A percentile compares a stretch with the other conserved stretches of the same genome.
Evolutionary conservation across 2,888 invertebrate genomes (phyloP).

Genomic region (Chrysolina haemoptera): DNA sequence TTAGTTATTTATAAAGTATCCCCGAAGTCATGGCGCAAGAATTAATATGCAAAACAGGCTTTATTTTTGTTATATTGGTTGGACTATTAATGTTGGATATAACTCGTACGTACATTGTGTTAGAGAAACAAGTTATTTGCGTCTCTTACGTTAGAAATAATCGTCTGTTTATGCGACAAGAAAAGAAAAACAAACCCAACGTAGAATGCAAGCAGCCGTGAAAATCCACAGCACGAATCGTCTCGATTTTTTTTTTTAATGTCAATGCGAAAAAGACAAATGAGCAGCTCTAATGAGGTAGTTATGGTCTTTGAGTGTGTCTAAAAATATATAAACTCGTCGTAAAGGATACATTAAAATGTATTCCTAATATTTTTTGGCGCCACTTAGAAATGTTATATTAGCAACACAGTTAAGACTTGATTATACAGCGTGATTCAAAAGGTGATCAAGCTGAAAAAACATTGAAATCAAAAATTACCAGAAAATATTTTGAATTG

Average conservation of each 20-base stretch:
- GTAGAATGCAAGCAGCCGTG: neutral
- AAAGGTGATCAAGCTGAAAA: neutral
- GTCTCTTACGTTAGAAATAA: constrained; percentile 10
- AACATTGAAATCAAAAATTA: too few species aligned
- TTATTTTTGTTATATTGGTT: too few species aligned
- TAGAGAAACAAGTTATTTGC: neutral
- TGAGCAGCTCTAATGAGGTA: neutral
- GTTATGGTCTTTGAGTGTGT: neutral
- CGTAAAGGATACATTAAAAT: neutral
- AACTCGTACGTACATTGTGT: constrained; percentile 1
- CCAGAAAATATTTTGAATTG: too few species aligned
- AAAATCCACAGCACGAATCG: neutral
- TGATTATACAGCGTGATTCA: neutral
- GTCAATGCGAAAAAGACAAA: neutral
- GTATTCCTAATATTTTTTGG: too few species aligned
- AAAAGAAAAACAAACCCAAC: neutral
- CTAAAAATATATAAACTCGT: neutral
- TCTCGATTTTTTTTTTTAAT: neutral
- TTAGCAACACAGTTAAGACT: neutral
- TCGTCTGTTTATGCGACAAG: constrained; percentile 5
- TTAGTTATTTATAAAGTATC: neutral
- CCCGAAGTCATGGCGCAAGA: too few species aligned
- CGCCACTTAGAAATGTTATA: neutral
- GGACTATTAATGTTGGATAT: neutral
- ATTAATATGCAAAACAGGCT: too few species aligned